Evolutionary conservation across 2,113 vertebrate genomes (phyloP), one percentile per base, ranked within the genome.

Genomic region (Sakesphorus luctuosus): DNA sequence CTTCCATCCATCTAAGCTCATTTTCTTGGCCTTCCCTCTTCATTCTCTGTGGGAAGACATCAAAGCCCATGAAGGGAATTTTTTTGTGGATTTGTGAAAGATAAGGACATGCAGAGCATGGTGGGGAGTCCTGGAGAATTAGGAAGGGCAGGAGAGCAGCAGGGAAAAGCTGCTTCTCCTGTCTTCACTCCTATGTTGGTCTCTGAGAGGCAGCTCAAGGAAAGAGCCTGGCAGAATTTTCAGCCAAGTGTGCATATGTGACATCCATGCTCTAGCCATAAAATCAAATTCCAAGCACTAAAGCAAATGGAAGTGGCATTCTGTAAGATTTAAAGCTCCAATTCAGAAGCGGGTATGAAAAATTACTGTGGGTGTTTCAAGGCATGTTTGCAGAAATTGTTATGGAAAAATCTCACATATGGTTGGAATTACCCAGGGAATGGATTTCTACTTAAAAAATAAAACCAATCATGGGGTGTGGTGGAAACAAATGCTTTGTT

Each of bases 371-470:
- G 31, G 29, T 67, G 33, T 83, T 93, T 82, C 77, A 82, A 66
- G 81, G 25, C 43, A 36, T 5, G 43, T 28, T 86, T 84, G 73
- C 63, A 93, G 76, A 86, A 85, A 68, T 26, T 33, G 24, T 49
- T 46, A 23, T 13, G 59, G 58, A 62, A 84, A 79, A 84, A 66
- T 12, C 40, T 47, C 49, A 8, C 71, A 81, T 49, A 29, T 86
- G 89, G 91, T 63, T 61, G 89, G 66, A 87, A 87, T 92, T 69
- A 94, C 59, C 43, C 79, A 79, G 69, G 72, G 76, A 88, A 84
- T 14, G 33, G 56, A 36, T 82, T 92, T 81, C 26, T 56, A 6
- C 65, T 13, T 29, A 43, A 50, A 74, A 76, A 81, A 28, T n/a
- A 68, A 79, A 92, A 85, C 26, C 61, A 62, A 2, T 23, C 40